phyloP scores from a whole-genome alignment of 2,113 vertebrate genomes.

The Hyperopisus bebe region DNA sequence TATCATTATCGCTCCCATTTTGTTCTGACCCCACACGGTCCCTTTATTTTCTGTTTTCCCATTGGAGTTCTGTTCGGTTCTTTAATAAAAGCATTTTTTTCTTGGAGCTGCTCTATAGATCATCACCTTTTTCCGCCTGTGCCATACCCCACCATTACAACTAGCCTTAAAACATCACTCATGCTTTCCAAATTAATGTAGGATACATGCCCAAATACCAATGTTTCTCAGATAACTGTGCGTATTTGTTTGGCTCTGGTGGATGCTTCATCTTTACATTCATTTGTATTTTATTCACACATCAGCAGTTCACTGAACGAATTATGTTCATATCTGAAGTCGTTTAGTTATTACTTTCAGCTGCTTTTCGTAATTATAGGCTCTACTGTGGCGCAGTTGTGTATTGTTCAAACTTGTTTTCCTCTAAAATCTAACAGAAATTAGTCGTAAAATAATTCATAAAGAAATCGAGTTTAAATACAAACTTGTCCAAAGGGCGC shows the following conservation, averaged over 20 bases:
- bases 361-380: background rate
- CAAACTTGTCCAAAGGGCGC: background rate
- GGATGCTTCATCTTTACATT: background rate
- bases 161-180: background rate
- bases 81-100: background rate
- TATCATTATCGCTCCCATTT: background rate
- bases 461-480: background rate
- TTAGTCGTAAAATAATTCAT: background rate
- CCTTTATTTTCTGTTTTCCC: background rate
- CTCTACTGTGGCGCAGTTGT: background rate
- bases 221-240: background rate
- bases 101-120: background rate
- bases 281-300: background rate
- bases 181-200: background rate
- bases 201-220: background rate
- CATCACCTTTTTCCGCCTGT: background rate
- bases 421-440: background rate
- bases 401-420: background rate
- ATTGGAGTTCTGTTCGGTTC: background rate
- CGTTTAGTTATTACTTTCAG: background rate
- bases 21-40: background rate
- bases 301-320: background rate
- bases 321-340: background rate
- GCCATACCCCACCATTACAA: background rate
- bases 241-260: background rate